Base-by-base conservation (phyloP, 2,888 invertebrate genomes). In the Drosophila melanocephala region DNA sequence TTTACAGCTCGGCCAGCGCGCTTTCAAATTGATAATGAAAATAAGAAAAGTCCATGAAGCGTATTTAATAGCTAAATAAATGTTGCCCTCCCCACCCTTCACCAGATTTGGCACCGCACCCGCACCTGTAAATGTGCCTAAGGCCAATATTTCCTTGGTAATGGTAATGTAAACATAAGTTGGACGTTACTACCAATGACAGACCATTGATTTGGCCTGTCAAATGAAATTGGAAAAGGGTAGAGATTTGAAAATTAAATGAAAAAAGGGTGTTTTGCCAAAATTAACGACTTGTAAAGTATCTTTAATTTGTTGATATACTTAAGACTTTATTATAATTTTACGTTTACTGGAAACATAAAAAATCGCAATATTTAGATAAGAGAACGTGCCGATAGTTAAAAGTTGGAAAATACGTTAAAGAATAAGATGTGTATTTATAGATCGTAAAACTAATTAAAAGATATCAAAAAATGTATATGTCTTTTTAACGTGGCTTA, bases 31-130 rank as follows among this genome's bases (percentile, higher is more conserved):
- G 87, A 89, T 87, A 87, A 87, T 89, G 85, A 82, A 85, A 85
- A 87, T 82, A 87, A 79, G 78, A 72, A 84, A 79, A 85, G 55
- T 75, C 76, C 84, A 81, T 89, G 87, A 83, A 89, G 89, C 87
- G 87, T 81, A 79, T 84, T 87, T 87, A 87, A 87, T 89, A 81
- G 84, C 76, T 89, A 84, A 89, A 89, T 89, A 89, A 87, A 86
- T 87, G 89, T 68, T 61, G 70, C 37, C 47, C 37, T 28, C 32
- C 55, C 3, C 26, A 14, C 12, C n/a, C 14, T n/a, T 9, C 9
- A 1, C 6, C 72, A 69, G 74, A 74, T 70, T 72, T 80, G 50
- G 56, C 66, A 71, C 81, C 83, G 50, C 84, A 66, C 82, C 67
- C 85, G 9, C 55, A 76, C 85, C 83, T 77, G 75, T 50, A 12